Conservation (phyloP, 1,140 invertebrate genomes). For the Phymorhynchus buccinoides region DNA sequence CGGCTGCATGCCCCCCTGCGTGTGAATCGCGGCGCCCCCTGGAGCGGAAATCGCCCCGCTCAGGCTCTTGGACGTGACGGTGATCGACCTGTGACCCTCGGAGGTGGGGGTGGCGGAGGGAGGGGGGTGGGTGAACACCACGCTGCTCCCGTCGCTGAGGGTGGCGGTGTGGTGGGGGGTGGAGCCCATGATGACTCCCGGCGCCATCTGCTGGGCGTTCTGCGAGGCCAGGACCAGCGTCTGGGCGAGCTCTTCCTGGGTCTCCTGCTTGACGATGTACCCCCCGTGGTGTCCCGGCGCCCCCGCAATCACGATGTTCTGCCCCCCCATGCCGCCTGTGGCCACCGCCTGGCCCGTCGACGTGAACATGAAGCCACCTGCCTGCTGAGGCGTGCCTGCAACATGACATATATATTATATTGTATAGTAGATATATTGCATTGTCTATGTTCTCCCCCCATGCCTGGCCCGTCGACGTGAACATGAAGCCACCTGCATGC, state of each 20-base stretch:
- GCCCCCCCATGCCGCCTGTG: slow-evolving; percentile 34
- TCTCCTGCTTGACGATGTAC: slow-evolving; percentile 45
- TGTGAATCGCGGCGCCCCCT: slow-evolving; percentile 32
- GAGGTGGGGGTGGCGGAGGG: slow-evolving; percentile 33
- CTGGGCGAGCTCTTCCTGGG: slow-evolving; percentile 45
- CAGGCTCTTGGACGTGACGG: slow-evolving; percentile 23
- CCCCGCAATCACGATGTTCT: slow-evolving; percentile 50
- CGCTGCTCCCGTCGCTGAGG: slow-evolving; percentile 33
- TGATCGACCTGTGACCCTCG: slow-evolving; percentile 29
- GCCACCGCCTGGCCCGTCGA: slow-evolving; percentile 23
- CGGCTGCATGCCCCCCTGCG: slow-evolving; percentile 41
- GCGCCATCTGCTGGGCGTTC: slow-evolving; percentile 46
- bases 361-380: slow-evolving; percentile 45
- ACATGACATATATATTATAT: too few species aligned
- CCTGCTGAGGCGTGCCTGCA: slow-evolving; percentile 38
- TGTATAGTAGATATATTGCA: too few species aligned
- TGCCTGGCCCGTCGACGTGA: slow-evolving; percentile 31
- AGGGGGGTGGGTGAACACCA: slow-evolving; percentile 37
- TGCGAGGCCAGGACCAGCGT: slow-evolving; percentile 47
- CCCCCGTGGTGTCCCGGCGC: slow-evolving; percentile 43
- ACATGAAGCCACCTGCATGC: slow-evolving; percentile 46
- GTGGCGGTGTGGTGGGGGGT: slow-evolving; percentile 28
- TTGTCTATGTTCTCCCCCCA: slow-evolving; percentile 49
- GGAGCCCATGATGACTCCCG: slow-evolving; percentile 36
- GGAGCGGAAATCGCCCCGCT: slow-evolving; percentile 23